Conservation (phyloP, 2,113 vertebrate genomes). For the Amia ocellicauda region DNA sequence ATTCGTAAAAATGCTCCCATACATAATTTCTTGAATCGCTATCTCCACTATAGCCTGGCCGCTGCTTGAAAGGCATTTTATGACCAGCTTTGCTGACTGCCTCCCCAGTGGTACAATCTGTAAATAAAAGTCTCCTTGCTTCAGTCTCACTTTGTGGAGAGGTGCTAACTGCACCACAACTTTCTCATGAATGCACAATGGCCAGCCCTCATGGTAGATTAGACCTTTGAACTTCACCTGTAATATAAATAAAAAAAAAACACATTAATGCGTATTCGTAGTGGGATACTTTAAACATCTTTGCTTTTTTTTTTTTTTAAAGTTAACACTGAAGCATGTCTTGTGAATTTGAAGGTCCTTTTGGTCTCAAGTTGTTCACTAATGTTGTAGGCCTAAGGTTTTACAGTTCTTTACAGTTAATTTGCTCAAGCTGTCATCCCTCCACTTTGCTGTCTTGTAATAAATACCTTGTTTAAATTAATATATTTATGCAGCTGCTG, state of each 20-base stretch:
- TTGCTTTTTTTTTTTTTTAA: too few species aligned
- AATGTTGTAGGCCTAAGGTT: too few species aligned
- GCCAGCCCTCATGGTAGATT: slow-evolving; percentile 77
- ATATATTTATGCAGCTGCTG: too few species aligned
- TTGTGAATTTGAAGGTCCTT: too few species aligned
- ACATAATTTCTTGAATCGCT: slow-evolving; percentile 70
- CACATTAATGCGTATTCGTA: too few species aligned
- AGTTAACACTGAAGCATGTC: too few species aligned
- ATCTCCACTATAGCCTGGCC: slow-evolving; percentile 69
- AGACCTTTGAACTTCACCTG: slow-evolving; percentile 70
- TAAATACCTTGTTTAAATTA: too few species aligned
- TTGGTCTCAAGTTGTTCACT: too few species aligned
- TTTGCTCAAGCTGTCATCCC: too few species aligned
- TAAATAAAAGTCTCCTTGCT: slow-evolving; percentile 76
- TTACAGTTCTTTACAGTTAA: too few species aligned
- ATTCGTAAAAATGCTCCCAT: slow-evolving; percentile 68
- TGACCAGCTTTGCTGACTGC: slow-evolving; percentile 67
- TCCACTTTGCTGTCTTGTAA: too few species aligned
- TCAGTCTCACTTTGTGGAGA: slow-evolving; percentile 68
- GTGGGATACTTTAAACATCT: too few species aligned
- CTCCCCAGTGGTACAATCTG: slow-evolving; percentile 69
- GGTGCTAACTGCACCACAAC: slow-evolving; percentile 71
- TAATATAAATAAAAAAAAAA: slow-evolving; percentile 22
- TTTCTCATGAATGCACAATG: slow-evolving; percentile 73
- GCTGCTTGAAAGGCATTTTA: slow-evolving; percentile 73